Conservation (phyloP, 30 jellyfish, hydroid and myxozoan species). For the Cassiopea andromeda region DNA sequence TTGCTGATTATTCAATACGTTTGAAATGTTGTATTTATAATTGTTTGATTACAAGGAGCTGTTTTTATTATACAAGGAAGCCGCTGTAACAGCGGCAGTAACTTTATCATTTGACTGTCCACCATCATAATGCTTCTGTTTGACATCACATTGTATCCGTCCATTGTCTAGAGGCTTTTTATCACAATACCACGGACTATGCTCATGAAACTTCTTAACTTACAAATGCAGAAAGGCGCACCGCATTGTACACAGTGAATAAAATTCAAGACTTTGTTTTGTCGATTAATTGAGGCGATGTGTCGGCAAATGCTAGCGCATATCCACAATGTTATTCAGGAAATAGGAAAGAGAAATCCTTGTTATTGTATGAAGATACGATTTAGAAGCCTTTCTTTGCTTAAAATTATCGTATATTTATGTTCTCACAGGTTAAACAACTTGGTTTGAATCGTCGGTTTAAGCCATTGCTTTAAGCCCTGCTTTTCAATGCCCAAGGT, state of each 20-base stretch:
- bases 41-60: conserved; percentile 30
- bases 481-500: not conserved
- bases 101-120: conserved; percentile 3
- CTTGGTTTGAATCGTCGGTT: not conserved
- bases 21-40: not conserved
- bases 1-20: conserved; percentile 5
- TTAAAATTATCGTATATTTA: conserved; percentile 14
- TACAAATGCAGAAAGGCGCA: conserved; percentile 25
- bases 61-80: conserved; percentile 32
- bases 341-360: conserved; percentile 26
- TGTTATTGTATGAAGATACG: not conserved
- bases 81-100: conserved; percentile 40
- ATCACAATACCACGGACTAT: conserved; percentile 44
- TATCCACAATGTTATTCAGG: conserved; percentile 29
- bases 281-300: conserved; percentile 37
- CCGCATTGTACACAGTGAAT: conserved; percentile 51
- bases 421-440: conserved; percentile 38
- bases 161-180: conserved; percentile 52
- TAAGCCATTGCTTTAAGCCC: not conserved
- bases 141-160: conserved; percentile 34
- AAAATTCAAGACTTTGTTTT: conserved; percentile 22
- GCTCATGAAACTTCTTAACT: conserved; percentile 28
- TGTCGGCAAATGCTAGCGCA: conserved; percentile 58
- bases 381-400: conserved; percentile 4
- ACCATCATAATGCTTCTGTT: conserved; percentile 18